Evolutionary conservation across 2,888 invertebrate species (phyloP).

Genomic region (Pandemis cinnamomeana): DNA sequence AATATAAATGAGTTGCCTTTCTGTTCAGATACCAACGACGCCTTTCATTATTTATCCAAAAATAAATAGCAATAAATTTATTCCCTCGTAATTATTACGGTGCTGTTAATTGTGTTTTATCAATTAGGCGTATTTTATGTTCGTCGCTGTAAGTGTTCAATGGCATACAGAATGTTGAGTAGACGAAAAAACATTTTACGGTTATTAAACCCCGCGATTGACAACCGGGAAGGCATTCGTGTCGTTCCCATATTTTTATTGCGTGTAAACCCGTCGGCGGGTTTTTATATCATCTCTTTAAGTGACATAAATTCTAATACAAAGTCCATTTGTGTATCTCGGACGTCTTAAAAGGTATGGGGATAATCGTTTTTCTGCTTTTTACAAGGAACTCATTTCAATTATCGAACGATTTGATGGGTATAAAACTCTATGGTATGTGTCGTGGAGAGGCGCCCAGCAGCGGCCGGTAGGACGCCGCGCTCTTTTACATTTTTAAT

Average conservation of each 20-base stretch:
- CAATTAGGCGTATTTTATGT: constrained; percentile 43
- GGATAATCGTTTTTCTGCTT: constrained; percentile 84
- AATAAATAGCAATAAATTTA: constrained; percentile 31
- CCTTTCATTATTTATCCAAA: constrained; percentile 18
- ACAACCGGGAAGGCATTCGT: constrained; percentile 81
- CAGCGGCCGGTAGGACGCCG: constrained; percentile 71
- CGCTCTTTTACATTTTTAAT: constrained; percentile 69
- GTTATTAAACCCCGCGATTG: constrained; percentile 82
- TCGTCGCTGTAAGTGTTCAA: constrained; percentile 41
- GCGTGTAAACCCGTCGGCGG: constrained; percentile 83
- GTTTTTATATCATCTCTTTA: constrained; percentile 82
- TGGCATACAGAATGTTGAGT: constrained; percentile 58
- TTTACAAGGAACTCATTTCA: constrained; percentile 85
- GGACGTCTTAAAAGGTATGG: constrained; percentile 83
- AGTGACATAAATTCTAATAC: constrained; percentile 85
- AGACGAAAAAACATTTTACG: constrained; percentile 82
- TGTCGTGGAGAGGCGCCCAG: constrained; percentile 79
- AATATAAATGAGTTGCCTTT: background rate
- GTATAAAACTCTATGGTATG: constrained; percentile 79
- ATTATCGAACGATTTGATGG: constrained; percentile 83
- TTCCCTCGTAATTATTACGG: constrained; percentile 37
- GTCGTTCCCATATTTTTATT: constrained; percentile 83
- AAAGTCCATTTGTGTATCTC: constrained; percentile 85
- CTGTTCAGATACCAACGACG: background rate
- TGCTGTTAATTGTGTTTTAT: constrained; percentile 42